Evolutionary conservation across 1,140 invertebrate species (phyloP).

Genomic region (Neelides sp.): DNA sequence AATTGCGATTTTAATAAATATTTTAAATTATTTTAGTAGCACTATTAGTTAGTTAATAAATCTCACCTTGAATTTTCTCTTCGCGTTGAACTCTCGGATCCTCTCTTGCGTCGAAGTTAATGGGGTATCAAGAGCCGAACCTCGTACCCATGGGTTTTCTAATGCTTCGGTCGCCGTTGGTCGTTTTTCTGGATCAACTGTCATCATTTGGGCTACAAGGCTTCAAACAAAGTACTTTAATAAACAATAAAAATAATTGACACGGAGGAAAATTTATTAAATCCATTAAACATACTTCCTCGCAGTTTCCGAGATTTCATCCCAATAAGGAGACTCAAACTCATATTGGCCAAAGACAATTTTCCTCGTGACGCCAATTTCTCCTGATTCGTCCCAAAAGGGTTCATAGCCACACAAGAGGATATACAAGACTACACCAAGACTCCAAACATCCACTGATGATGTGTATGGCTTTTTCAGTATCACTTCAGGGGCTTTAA

Average conservation of each 20-base stretch:
- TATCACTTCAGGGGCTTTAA: slow-evolving; percentile 43
- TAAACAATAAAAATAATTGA: background rate
- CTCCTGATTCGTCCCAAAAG: slow-evolving; percentile 32
- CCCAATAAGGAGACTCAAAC: slow-evolving; percentile 40
- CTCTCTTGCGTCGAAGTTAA: slow-evolving; percentile 42
- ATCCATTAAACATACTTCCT: slow-evolving; percentile 34
- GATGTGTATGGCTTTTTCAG: slow-evolving; percentile 37
- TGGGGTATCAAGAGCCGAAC: slow-evolving; percentile 38
- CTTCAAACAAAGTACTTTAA: background rate
- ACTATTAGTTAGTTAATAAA: background rate
- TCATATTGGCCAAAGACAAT: slow-evolving; percentile 37
- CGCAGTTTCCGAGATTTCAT: slow-evolving; percentile 40
- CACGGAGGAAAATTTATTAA: background rate
- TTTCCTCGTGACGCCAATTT: slow-evolving; percentile 35
- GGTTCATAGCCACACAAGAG: slow-evolving; percentile 39
- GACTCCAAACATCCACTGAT: slow-evolving; percentile 44
- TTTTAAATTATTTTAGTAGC: background rate
- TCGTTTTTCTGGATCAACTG: slow-evolving; percentile 39
- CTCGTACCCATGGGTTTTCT: slow-evolving; percentile 42
- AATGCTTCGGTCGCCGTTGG: slow-evolving; percentile 40
- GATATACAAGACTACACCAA: slow-evolving; percentile 43
- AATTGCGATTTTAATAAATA: background rate
- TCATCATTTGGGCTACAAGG: slow-evolving; percentile 38
- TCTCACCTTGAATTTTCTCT: slow-evolving; percentile 46
- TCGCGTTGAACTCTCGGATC: slow-evolving; percentile 47